Evolutionary conservation across 2,888 invertebrate genomes (phyloP).

Genomic region (Drosophila fungiperda): DNA sequence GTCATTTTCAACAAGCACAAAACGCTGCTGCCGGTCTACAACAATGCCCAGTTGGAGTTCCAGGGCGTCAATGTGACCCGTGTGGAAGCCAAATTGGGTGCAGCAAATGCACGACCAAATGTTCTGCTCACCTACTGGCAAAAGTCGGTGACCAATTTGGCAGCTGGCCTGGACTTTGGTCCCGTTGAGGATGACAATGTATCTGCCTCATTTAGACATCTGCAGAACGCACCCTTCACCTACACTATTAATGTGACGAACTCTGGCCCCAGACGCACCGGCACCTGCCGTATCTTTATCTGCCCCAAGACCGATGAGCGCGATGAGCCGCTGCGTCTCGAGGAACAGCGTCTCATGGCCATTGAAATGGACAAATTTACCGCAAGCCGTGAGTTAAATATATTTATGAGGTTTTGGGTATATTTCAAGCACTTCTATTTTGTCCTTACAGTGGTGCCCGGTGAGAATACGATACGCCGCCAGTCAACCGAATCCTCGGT

Average conservation of each 20-base stretch:
- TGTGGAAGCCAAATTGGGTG: slow-evolving; percentile 68
- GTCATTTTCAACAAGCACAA: slow-evolving; percentile 91
- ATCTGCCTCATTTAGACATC: slow-evolving; percentile 90
- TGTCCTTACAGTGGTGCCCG: slow-evolving; percentile 87
- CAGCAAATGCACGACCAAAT: slow-evolving; percentile 85
- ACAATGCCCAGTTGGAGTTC: slow-evolving; percentile 76
- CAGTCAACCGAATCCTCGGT: slow-evolving; percentile 90
- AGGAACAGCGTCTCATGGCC: slow-evolving; percentile 88
- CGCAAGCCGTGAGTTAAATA: slow-evolving; percentile 86
- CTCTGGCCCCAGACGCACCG: slow-evolving; percentile 84
- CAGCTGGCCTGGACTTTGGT: slow-evolving; percentile 92
- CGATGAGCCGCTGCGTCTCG: slow-evolving; percentile 86
- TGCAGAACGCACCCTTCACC: slow-evolving; percentile 90
- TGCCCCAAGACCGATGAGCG: slow-evolving; percentile 89
- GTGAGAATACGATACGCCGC: slow-evolving; percentile 89
- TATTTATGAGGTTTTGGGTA: not conserved
- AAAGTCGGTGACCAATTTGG: slow-evolving; percentile 91
- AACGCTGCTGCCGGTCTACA: slow-evolving; percentile 87
- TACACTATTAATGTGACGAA: slow-evolving; percentile 89
- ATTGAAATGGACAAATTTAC: slow-evolving; percentile 90
- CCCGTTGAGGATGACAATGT: slow-evolving; percentile 88
- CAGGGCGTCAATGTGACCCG: slow-evolving; percentile 65
- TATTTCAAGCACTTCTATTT: slow-evolving; percentile 18
- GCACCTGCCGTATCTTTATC: slow-evolving; percentile 89
- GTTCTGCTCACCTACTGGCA: slow-evolving; percentile 91